Percentiles rank a stretch among this genome's conserved stretches.
phyloP scores from a whole-genome alignment of 2,888 invertebrate genomes.

The Phorcus lineatus region DNA sequence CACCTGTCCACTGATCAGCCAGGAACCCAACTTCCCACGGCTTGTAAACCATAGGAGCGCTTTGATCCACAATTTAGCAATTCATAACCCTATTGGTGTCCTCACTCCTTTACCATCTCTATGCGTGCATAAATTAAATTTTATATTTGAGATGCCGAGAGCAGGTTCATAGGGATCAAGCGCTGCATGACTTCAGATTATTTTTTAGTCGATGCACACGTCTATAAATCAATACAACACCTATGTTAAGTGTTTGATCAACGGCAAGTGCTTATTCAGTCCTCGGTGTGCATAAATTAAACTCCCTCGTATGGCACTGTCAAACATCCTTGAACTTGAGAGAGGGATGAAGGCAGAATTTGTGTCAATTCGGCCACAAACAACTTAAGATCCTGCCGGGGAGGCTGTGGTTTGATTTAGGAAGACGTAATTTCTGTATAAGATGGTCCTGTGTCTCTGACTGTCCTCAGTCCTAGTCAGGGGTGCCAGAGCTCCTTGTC shows the following conservation, averaged over 20 bases:
- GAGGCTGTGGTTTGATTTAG: no score
- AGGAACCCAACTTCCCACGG: not conserved
- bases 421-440: no score
- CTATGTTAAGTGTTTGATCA: no score
- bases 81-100: no score
- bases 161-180: not conserved
- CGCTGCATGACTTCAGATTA: not conserved
- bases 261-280: no score
- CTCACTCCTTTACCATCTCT: not conserved
- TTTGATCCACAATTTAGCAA: no score
- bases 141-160: not conserved
- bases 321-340: constrained; percentile 23
- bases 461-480: no score
- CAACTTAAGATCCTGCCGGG: not conserved
- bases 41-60: not conserved
- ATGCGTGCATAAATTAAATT: constrained; percentile 22
- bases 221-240: not conserved
- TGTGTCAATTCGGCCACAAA: constrained; percentile 10
- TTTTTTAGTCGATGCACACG: not conserved
- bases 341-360: constrained; percentile 5
- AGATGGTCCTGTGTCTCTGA: no score
- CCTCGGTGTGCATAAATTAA: constrained; percentile 12
- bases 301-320: constrained; percentile 3
- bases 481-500: no score
- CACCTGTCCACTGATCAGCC: not conserved